These are phyloP conservation scores for Formica aserva DNA, from an alignment of 2,888 invertebrate species.

Conservation along the genomic window DNA sequence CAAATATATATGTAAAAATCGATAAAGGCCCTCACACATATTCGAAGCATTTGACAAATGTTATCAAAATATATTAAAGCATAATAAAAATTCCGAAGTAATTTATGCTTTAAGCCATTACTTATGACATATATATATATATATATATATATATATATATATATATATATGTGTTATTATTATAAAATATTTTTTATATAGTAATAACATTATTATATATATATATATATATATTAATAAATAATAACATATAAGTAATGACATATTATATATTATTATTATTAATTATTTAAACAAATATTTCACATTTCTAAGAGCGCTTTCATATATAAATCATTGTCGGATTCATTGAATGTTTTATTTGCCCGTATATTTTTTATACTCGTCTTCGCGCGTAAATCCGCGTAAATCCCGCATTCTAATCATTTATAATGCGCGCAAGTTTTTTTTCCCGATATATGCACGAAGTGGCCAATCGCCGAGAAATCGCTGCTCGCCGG, in stretches of 20 bases:
- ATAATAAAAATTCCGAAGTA: background rate
- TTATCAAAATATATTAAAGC: background rate
- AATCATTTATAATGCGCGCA: background rate
- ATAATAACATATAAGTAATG: background rate
- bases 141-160: background rate
- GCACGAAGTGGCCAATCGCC: conserved; percentile 61
- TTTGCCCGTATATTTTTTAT: background rate
- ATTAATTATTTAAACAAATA: background rate
- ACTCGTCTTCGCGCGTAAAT: background rate
- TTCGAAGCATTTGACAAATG: background rate
- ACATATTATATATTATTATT: background rate
- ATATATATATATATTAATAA: background rate
- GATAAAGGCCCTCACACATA: background rate
- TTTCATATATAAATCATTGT: background rate
- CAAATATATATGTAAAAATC: background rate
- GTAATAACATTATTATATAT: too few relatives aligned
- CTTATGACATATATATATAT: background rate
- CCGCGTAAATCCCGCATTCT: background rate
- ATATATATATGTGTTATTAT: too few relatives aligned
- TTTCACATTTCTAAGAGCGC: background rate
- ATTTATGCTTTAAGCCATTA: background rate
- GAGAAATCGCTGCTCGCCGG: conserved; percentile 56
- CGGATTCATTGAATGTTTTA: background rate
- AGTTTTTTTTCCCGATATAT: conserved; percentile 50
- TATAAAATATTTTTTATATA: too few relatives aligned